phyloP scores from a whole-genome alignment of 2,888 invertebrate genomes.

The Stratiomys singularior region DNA sequence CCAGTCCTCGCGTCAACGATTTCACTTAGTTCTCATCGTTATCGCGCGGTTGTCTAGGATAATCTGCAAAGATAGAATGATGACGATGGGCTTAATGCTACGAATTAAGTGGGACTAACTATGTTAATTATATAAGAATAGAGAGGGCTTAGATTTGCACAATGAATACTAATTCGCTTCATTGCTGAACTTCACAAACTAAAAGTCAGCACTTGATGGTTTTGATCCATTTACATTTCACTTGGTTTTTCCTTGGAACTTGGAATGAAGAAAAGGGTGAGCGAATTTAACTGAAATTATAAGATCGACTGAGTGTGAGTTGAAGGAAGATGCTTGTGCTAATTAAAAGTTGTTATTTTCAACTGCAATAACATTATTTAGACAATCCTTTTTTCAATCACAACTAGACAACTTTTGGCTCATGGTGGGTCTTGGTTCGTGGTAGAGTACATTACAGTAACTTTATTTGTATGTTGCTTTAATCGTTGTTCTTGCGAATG shows the following conservation, averaged over 20 bases:
- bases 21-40: constrained; percentile 17
- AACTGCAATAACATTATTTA: no score
- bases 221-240: neutral
- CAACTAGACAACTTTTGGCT: no score
- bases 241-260: neutral
- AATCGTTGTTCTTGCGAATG: no score
- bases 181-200: neutral
- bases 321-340: no score
- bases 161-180: constrained; percentile 15
- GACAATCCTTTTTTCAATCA: no score
- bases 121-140: constrained; percentile 8
- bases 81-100: constrained; percentile 1
- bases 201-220: neutral
- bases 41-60: constrained; percentile 22
- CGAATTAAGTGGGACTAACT: constrained; percentile 4
- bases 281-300: no score
- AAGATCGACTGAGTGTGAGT: no score
- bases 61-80: constrained; percentile 24
- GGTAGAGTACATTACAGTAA: no score
- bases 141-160: neutral
- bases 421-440: no score
- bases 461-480: no score
- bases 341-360: no score
- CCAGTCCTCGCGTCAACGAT: neutral
- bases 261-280: neutral